Conservation (phyloP, 2,888 invertebrate species). For the Carpatolechia fugitivella region DNA sequence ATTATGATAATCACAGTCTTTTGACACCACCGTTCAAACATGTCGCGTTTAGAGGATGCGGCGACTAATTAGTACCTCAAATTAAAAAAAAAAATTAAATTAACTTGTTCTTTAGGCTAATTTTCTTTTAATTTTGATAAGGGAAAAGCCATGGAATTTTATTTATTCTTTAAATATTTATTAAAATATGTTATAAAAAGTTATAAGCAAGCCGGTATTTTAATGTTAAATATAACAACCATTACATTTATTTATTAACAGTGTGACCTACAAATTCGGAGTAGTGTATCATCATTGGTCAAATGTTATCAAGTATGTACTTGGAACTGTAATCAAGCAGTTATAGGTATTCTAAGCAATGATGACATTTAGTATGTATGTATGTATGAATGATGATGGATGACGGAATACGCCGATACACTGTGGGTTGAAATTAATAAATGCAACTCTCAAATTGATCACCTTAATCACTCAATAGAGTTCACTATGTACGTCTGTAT, state of each 20-base stretch:
- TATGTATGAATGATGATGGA: too few species aligned
- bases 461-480: too few species aligned
- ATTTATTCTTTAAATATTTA: too few species aligned
- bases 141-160: background rate
- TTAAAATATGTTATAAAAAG: too few species aligned
- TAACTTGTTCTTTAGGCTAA: background rate
- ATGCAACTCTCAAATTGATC: too few species aligned
- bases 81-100: background rate
- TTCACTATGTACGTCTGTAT: too few species aligned
- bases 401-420: too few species aligned
- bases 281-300: background rate
- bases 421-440: too few species aligned
- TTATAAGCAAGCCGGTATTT: too few species aligned
- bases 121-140: background rate
- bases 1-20: slow-evolving; percentile 8
- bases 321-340: background rate
- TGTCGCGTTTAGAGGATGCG: background rate
- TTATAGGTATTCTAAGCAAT: background rate
- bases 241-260: too few species aligned
- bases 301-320: slow-evolving; percentile 1
- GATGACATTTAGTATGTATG: too few species aligned
- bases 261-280: slow-evolving; percentile 1
- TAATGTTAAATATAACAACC: too few species aligned
- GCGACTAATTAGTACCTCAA: background rate
- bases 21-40: slow-evolving; percentile 3